Evolutionary conservation across 2,888 invertebrate genomes (phyloP), one percentile per base, ranked within the genome.

Genomic region (Agrotis exclamationis): DNA sequence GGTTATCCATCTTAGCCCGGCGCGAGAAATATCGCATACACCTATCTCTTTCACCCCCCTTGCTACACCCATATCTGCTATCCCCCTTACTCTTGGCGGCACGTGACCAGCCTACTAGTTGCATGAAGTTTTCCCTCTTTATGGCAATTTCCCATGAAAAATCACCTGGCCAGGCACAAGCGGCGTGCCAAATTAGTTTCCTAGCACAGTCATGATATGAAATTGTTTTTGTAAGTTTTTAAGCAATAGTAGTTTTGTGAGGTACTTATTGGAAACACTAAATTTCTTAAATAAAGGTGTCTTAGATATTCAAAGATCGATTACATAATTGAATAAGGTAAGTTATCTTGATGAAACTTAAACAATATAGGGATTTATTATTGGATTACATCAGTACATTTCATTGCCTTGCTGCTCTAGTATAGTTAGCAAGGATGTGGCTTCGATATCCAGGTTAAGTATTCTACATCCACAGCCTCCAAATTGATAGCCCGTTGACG

Each of bases 91-190:
- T 63, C 89, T 65, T 64, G 45, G 70, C 74, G 70, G 79, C 87
- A 94, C 95, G 95, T 95, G 95, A 94, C 91, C 85, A 66, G 95
- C 76, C 80, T 95, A 92, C 93, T 90, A 93, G 92, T 89, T 74
- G 80, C 79, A 60, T 73, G 72, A 88, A 91, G 90, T 90, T 92
- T 90, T 90, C 90, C 92, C 87, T 88, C 87, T 92, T 92, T 92
- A 93, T 92, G 89, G 91, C 89, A 90, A 89, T 92, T 92, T 90
- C 81, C 89, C 88, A 89, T 94, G 94, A 94, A 94, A 94, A 94
- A 94, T 93, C 91, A 94, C 94, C 94, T 93, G 92, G 80, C 83
- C 79, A 84, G 87, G 87, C 89, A 86, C 83, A 79, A 77, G 73
- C 79, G 76, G 85, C 80, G 82, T 83, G 86, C 85, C 84, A 91